Evolutionary conservation across 2,797 vertebrate species (phyloP).

Genomic region (Coracias cyanogaster): DNA sequence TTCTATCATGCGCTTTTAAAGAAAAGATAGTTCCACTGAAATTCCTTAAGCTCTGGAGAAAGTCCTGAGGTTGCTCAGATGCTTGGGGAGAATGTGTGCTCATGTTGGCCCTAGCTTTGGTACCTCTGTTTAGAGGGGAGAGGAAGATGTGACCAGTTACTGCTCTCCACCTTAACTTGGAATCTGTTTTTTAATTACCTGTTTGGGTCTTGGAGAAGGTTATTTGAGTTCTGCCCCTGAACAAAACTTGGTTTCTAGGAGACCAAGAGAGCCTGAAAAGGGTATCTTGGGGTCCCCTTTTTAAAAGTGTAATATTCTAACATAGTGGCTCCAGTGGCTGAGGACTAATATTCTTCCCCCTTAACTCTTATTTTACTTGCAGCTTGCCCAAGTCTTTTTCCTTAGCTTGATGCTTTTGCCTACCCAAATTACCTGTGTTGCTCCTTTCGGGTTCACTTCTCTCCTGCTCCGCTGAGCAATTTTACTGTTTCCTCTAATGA

Average conservation of each 20-base stretch:
- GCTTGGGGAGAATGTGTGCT: neutral
- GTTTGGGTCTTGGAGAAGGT: neutral
- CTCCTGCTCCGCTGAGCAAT: neutral
- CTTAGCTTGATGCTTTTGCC: neutral
- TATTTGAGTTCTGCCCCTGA: neutral
- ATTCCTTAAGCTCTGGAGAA: neutral
- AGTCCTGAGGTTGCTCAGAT: neutral
- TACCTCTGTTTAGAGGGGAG: neutral
- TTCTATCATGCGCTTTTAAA: neutral
- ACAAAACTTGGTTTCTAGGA: neutral
- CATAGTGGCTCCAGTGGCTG: neutral
- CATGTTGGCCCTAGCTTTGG: neutral
- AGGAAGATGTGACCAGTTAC: neutral
- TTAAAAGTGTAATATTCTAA: neutral
- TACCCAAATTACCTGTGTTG: rapidly evolving
- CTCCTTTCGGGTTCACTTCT: neutral
- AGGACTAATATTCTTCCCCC: neutral
- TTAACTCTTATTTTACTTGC: neutral
- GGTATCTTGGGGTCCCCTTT: neutral
- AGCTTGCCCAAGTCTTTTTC: neutral
- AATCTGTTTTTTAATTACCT: neutral
- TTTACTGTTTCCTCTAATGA: neutral
- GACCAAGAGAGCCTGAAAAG: neutral
- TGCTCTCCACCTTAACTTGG: neutral
- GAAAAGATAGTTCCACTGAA: neutral